Evolutionary conservation across 1,140 invertebrate genomes (phyloP), one percentile per base, ranked within the genome.

Genomic region (Araneus ventricosus): DNA sequence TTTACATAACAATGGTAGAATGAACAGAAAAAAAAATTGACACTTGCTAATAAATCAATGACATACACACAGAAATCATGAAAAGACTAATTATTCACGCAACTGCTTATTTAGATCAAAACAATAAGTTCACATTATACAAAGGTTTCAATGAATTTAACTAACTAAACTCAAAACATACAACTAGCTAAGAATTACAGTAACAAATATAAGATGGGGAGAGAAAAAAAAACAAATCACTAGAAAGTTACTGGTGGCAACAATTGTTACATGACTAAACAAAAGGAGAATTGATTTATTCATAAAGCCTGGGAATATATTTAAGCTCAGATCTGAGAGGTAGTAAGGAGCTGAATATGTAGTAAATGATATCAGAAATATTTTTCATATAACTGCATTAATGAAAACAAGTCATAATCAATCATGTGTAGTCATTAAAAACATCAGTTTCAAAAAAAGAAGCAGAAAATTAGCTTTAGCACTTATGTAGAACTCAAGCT

Each of bases 1-100:
- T 75, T 75, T 75, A 75, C 63, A 67, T 67, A 67, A 67, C 70
- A 75, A 75, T 37, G 30, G 30, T 75, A 75, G 70, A 75, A 75
- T 75, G 70, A 34, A 75, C 34, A 75, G 34, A 37, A 37, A 75
- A 70, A 61, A 75, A 75, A 75, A 75, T 37, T 34, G 70, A 37
- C 70, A 75, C 30, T 34, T 70, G 24, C 27, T 39, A 80, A 22
- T 52, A 52, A 82, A 82, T 82, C 37, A n/a, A 82, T 45, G 39
- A 52, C 24, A 82, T 10, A 82, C 41, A 45, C 10, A 82, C 37
- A 82, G 41, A 82, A 52, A 82, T 82, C 80, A 45, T n/a, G 80
- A 41, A 82, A 82, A 82, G 8, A 24, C 41, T 37, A 82, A 8
- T 45, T 45, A n/a, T 82, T 82, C 37, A 82, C 27, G 27, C 70